Conservation (phyloP, 2,888 invertebrate genomes). For the Syritta pipiens region DNA sequence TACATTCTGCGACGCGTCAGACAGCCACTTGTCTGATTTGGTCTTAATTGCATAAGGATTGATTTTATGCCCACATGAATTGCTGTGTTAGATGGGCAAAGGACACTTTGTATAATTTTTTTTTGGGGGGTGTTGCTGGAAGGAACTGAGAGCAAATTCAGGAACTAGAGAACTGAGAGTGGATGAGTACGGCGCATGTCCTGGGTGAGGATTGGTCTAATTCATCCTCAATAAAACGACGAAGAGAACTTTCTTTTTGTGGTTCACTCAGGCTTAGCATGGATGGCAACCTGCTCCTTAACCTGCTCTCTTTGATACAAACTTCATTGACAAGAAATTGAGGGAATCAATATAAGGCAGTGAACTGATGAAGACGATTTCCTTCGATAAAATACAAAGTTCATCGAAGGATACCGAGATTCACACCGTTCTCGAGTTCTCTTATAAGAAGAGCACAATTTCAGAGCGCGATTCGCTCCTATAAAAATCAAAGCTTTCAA, state of each 20-base stretch:
- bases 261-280: not conserved
- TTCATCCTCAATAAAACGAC: slow-evolving; percentile 2
- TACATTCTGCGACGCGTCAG: slow-evolving; percentile 64
- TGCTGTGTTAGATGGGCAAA: slow-evolving; percentile 40
- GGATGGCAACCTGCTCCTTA: not conserved
- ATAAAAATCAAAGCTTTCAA: slow-evolving; percentile 15
- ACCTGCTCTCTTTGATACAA: slow-evolving; percentile 8
- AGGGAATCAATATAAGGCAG: no score
- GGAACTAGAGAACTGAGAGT: no score
- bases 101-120: no score
- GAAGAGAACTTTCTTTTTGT: no score
- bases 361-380: no score
- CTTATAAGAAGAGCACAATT: no score
- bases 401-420: no score
- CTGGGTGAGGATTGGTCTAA: slow-evolving; percentile 22
- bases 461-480: no score
- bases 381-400: no score
- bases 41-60: slow-evolving; percentile 67
- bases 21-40: slow-evolving; percentile 69
- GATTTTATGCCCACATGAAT: slow-evolving; percentile 66
- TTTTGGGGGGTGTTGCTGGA: no score
- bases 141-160: no score
- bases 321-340: not conserved
- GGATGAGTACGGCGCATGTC: slow-evolving; percentile 25
- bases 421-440: no score